These are phyloP conservation scores for Sebastes miniatus DNA, from an alignment of 2,797 vertebrate genomes.

Conservation along the genomic window DNA sequence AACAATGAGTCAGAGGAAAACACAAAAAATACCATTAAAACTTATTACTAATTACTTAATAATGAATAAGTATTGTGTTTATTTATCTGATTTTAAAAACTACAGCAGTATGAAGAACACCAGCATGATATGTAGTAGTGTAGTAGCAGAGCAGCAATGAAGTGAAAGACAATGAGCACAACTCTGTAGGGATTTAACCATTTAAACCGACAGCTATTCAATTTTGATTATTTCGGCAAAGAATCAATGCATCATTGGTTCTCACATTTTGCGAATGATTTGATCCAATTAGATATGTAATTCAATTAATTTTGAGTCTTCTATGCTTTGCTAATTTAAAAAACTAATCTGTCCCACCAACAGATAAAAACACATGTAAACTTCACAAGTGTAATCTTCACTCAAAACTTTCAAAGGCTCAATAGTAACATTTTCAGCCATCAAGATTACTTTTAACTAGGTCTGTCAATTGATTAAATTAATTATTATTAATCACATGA, in stretches of 20 bases:
- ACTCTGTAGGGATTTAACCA: not conserved
- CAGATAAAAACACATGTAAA: not conserved
- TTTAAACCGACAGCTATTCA: not conserved
- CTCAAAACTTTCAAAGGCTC: constrained; percentile 1
- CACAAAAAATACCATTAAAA: not conserved
- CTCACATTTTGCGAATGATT: not conserved
- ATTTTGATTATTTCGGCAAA: constrained; percentile 4
- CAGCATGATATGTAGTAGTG: not conserved
- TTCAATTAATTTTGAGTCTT: not conserved
- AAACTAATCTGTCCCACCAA: not conserved
- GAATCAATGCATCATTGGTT: constrained; percentile 1
- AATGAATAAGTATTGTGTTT: too few relatives aligned
- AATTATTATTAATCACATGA: too few relatives aligned
- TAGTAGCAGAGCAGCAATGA: not conserved
- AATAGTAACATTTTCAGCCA: not conserved
- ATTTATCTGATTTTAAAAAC: not conserved
- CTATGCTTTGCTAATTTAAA: not conserved
- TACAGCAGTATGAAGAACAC: not conserved
- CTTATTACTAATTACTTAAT: not conserved
- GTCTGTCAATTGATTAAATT: too few relatives aligned
- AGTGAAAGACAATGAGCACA: not conserved
- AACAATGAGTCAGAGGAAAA: not conserved
- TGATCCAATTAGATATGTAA: not conserved
- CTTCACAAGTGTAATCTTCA: not conserved
- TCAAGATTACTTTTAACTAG: not conserved